Conservation (phyloP, 2,113 vertebrate species). For the Oxyura jamaicensis region DNA sequence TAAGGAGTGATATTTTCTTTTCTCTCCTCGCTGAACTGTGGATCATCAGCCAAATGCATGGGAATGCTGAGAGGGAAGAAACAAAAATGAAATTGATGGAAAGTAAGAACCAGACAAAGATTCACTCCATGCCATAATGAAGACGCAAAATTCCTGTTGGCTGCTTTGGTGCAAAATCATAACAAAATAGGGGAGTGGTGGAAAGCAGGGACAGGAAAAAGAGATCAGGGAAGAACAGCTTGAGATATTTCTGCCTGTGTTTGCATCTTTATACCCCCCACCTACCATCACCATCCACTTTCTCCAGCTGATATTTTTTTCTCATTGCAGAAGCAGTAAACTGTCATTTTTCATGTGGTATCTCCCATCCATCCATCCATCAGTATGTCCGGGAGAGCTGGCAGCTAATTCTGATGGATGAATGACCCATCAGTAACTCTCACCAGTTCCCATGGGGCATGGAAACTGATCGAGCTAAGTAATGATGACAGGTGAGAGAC, state of each 20-base stretch:
- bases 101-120: background rate
- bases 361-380: background rate
- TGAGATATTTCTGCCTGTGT: background rate
- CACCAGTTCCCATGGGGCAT: background rate
- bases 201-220: background rate
- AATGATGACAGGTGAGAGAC: slow-evolving; percentile 43
- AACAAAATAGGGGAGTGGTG: background rate
- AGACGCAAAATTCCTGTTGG: background rate
- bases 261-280: background rate
- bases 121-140: background rate
- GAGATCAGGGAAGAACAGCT: background rate
- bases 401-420: slow-evolving; percentile 12
- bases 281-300: background rate
- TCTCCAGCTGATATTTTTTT: background rate
- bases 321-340: background rate
- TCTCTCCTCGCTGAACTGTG: background rate
- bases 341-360: slow-evolving; percentile 14
- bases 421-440: background rate
- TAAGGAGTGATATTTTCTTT: background rate
- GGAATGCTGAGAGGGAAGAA: background rate
- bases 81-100: background rate
- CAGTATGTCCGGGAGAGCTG: background rate
- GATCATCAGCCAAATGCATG: background rate
- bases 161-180: background rate
- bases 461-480: slow-evolving; percentile 16